Percentiles rank a stretch among this genome's conserved stretches.
phyloP scores from a whole-genome alignment of 2,797 vertebrate genomes.

The Schizothorax lantsangensis region DNA sequence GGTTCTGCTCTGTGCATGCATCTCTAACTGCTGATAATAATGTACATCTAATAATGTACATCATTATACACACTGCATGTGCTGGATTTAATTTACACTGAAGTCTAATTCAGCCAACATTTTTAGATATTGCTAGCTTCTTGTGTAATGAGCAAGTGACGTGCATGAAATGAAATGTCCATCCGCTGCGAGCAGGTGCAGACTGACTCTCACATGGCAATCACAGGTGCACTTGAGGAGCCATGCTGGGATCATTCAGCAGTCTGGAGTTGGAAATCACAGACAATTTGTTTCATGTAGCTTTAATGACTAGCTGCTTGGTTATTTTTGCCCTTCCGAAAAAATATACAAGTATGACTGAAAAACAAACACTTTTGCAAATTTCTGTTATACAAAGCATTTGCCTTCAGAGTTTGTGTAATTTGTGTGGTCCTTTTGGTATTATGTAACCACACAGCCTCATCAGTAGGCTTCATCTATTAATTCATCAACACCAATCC shows the following conservation, averaged over 20 bases:
- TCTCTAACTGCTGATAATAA: constrained; percentile 26
- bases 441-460: not conserved
- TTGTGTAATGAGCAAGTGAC: constrained; percentile 1
- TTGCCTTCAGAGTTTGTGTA: not conserved
- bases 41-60: not conserved
- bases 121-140: not conserved
- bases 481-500: not conserved
- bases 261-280: constrained; percentile 8
- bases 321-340: constrained; percentile 1
- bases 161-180: not conserved
- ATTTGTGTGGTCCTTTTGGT: not conserved
- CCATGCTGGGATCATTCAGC: constrained; percentile 18
- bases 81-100: not conserved
- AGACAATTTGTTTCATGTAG: constrained; percentile 10
- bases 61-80: constrained; percentile 19
- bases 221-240: constrained; percentile 30
- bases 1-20: not conserved
- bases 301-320: constrained; percentile 24
- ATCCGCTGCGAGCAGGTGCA: constrained; percentile 17
- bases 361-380: not conserved
- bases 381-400: not conserved
- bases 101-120: not conserved
- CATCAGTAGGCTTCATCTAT: not conserved
- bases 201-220: constrained; percentile 1
- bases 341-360: not conserved